Base-by-base conservation (phyloP, 2,113 vertebrate genomes). In the Ammodytes dubius region DNA sequence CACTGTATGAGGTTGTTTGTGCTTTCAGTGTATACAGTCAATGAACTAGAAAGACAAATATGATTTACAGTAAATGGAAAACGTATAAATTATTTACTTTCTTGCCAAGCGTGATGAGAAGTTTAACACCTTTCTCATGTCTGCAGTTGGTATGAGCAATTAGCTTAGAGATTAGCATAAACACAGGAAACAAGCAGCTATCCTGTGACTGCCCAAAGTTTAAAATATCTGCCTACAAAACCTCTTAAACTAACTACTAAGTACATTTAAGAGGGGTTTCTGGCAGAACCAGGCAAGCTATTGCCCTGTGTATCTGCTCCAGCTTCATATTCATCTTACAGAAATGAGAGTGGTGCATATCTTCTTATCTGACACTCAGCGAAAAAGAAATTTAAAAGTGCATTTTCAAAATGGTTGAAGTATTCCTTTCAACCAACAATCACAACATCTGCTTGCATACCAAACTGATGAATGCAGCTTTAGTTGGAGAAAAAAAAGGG, bases 1-100 rank as follows among this genome's bases (percentile, higher is more conserved):
- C n/a, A n/a, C n/a, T n/a, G n/a, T 67, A 49, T 61, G 45, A 73
- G 12, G 35, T 74, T 58, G 39, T 80, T 70, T 76, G 11, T 15
- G 40, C 19, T 59, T 59, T 61, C 13, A 45, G 12, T 50, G 19
- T 6, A 14, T n/a, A 46, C 37, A 3, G 17, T 35, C 46, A 9
- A 43, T 45, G 10, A 61, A 76, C 47, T 12, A 57, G 14, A 10
- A 19, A 19, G 6, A 57, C 5, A 37, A 37, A 59, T 53, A 53
- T 12, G 39, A 40, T 37, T 42, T 13, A 45, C 3, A 49, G 13
- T 3, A 15, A 53, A 63, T 11, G 40, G 2, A 64, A 59, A 67
- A 53, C 0, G 13, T 8, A 1, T 0, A n/a, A 58, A 27, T 27
- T 47, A 5, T 53, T 70, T 10, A 43, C 15, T 63, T 40, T 19